phyloP scores from a whole-genome alignment of 2,797 vertebrate species.

The Gallirallus australis region DNA sequence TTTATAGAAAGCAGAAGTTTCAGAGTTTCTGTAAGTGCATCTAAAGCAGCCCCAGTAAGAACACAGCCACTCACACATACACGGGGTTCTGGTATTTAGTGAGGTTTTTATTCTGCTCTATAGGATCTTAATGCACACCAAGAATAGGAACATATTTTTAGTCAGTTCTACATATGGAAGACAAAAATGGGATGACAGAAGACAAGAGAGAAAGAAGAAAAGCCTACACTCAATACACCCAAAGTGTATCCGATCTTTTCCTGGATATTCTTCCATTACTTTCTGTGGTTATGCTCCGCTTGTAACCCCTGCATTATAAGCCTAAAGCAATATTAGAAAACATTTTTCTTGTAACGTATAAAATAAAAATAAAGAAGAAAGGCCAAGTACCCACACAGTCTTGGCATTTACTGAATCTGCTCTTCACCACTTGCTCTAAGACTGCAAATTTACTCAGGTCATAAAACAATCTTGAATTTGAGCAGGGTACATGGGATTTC shows the following conservation, averaged over 20 bases:
- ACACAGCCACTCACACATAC: not conserved
- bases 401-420: slow-evolving; percentile 72
- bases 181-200: slow-evolving; percentile 33
- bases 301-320: not conserved
- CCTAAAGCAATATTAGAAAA: slow-evolving; percentile 25
- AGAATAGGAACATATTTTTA: slow-evolving; percentile 31
- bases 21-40: not conserved
- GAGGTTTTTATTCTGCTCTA: slow-evolving; percentile 20
- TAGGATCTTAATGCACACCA: not conserved
- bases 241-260: slow-evolving; percentile 2
- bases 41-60: not conserved
- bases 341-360: slow-evolving; percentile 42
- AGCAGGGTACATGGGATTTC: not conserved
- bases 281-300: not conserved
- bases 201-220: not conserved
- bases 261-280: slow-evolving; percentile 7
- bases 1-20: not conserved
- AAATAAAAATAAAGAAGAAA: slow-evolving; percentile 54
- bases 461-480: slow-evolving; percentile 20
- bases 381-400: slow-evolving; percentile 58
- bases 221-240: not conserved
- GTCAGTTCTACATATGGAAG: not conserved
- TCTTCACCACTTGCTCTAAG: slow-evolving; percentile 14
- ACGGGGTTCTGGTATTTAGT: not conserved
- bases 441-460: slow-evolving; percentile 49